These are phyloP conservation scores for Astyanax mexicanus DNA, from an alignment of 2,797 vertebrate species.

Conservation along the genomic window DNA sequence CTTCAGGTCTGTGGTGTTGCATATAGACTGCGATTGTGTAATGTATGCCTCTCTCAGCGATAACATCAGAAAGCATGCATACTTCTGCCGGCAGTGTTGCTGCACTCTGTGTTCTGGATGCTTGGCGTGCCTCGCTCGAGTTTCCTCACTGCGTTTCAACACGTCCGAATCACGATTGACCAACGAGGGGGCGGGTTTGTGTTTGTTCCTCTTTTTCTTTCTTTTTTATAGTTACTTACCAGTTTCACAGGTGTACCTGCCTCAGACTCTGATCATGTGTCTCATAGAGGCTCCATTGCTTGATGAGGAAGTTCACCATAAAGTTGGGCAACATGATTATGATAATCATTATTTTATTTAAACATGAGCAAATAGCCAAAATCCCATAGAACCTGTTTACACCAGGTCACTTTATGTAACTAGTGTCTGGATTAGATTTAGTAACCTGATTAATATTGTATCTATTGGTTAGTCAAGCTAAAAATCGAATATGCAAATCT, in stretches of 20 bases:
- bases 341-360: too few species aligned
- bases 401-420: too few species aligned
- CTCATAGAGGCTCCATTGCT: neutral
- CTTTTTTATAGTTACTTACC: too few species aligned
- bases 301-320: neutral
- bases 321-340: too few species aligned
- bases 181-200: neutral
- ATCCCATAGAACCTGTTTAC: too few species aligned
- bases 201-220: neutral
- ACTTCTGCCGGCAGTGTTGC: slow-evolving; percentile 49
- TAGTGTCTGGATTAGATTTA: too few species aligned
- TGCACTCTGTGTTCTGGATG: slow-evolving; percentile 14
- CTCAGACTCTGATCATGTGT: neutral
- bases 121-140: slow-evolving; percentile 9
- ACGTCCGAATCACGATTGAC: slow-evolving; percentile 43
- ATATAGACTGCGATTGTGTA: slow-evolving; percentile 59
- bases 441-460: too few species aligned
- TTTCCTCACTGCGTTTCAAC: slow-evolving; percentile 30
- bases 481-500: too few species aligned
- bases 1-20: slow-evolving; percentile 53
- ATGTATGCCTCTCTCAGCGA: slow-evolving; percentile 40
- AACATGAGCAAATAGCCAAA: too few species aligned
- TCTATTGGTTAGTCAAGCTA: too few species aligned
- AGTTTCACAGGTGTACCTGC: neutral
- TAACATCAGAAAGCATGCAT: slow-evolving; percentile 58